Evolutionary conservation across 2,113 vertebrate species (phyloP), one percentile per base, ranked within the genome.

Genomic region (Orthonyx spaldingii): DNA sequence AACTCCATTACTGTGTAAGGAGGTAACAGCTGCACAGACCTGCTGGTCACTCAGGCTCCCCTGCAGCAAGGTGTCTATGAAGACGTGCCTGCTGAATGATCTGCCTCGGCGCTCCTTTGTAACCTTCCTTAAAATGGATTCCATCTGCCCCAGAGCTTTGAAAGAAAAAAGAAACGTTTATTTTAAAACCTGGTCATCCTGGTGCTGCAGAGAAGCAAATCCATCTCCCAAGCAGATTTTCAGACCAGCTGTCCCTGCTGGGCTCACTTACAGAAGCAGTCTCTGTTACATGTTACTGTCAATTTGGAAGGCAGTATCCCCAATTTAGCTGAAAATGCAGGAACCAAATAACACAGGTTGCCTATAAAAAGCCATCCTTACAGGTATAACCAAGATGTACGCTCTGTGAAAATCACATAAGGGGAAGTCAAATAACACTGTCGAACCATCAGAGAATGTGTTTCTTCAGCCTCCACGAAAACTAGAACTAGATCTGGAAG

Each of bases 31-130:
- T 84, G 53, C 49, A 89, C 90, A 93, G 94, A 99, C 99, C 99
- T 99, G 99, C 91, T 98, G 98, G 80, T 99, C 99, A 72, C 97
- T 98, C 89, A 99, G 98, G 88, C 94, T 98, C 74, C 98, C 98
- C 92, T 99, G 98, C 63, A 98, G 97, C 94, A 99, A 97, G 52
- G 97, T 95, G 95, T 99, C 99, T 84, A 99, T 97, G 93, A 99
- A 99, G 83, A 98, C 95, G 3, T 95, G 93, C 53, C 98, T 98
- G 84, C 90, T 97, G 90, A 96, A 96, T 53, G 91, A 98, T 87
- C 95, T 98, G 88, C 97, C 98, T 97, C 98, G 98, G 53, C 98
- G 98, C 64, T 99, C 98, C 92, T 98, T 99, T 53, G 97, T 98
- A 90, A 98, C 98, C 79, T 98, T 99, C 97, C 98, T 98, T 94